These are phyloP conservation scores for Trichopria drosophilae DNA, from an alignment of 2,888 invertebrate genomes.

Conservation along the genomic window DNA sequence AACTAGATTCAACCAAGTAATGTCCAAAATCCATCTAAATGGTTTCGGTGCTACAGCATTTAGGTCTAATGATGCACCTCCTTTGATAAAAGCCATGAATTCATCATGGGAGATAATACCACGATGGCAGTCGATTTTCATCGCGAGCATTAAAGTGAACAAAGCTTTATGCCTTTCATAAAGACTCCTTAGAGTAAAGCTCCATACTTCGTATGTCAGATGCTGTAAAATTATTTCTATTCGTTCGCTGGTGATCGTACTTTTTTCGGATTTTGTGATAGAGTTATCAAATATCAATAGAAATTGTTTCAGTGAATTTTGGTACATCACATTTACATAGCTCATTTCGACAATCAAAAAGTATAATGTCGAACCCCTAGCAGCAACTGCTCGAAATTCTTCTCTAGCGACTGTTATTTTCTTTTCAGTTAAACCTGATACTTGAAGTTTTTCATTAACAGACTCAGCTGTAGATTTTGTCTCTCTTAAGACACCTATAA, in stretches of 20 bases:
- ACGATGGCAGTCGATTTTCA: constrained; percentile 90
- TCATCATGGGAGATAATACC: constrained; percentile 83
- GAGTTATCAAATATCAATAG: constrained; percentile 90
- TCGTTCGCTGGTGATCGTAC: constrained; percentile 79
- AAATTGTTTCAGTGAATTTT: constrained; percentile 93
- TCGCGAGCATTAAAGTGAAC: constrained; percentile 90
- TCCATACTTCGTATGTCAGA: constrained; percentile 90
- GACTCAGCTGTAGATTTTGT: constrained; percentile 87
- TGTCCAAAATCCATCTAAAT: constrained; percentile 91
- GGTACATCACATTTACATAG: constrained; percentile 95
- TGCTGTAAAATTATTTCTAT: constrained; percentile 86
- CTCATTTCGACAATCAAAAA: constrained; percentile 98
- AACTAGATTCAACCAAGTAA: constrained; percentile 94
- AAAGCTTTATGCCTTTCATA: constrained; percentile 92
- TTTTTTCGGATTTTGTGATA: constrained; percentile 87
- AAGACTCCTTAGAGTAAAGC: constrained; percentile 86
- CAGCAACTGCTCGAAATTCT: constrained; percentile 93
- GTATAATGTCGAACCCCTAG: constrained; percentile 90
- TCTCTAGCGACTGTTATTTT: constrained; percentile 93
- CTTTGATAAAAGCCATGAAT: constrained; percentile 94
- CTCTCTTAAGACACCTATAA: constrained; percentile 85
- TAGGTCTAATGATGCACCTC: constrained; percentile 90
- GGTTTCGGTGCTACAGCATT: constrained; percentile 93
- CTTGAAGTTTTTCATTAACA: constrained; percentile 89
- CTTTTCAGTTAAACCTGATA: constrained; percentile 90